phyloP scores from a whole-genome alignment of 1,140 invertebrate genomes.

The Caenorhabditis inopinata region DNA sequence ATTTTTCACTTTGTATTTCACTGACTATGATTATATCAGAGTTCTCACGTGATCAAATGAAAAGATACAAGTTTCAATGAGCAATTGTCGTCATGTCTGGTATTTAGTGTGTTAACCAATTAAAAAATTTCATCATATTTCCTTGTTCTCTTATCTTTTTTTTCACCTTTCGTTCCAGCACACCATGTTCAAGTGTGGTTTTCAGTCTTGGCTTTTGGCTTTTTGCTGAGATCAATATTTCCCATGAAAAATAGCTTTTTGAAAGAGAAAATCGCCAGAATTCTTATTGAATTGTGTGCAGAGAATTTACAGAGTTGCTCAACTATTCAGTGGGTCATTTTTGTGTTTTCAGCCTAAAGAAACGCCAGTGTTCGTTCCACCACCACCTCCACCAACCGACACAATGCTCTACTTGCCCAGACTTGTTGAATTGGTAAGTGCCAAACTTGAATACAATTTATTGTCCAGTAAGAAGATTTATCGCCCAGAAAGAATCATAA shows the following conservation, averaged over 20 bases:
- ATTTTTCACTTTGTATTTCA: no score
- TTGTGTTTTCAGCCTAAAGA: conserved; percentile 34
- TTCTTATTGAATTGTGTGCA: not conserved
- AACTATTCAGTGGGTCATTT: not conserved
- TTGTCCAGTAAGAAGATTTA: no score
- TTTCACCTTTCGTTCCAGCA: not conserved
- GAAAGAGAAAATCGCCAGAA: not conserved
- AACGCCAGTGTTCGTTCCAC: conserved; percentile 43
- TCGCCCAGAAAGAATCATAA: no score
- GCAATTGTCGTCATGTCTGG: no score
- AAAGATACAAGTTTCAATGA: no score
- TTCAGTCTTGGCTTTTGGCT: conserved; percentile 9
- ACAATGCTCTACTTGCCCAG: conserved; percentile 24
- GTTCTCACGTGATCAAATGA: no score
- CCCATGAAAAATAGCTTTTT: not conserved
- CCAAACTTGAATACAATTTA: no score
- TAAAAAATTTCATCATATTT: no score
- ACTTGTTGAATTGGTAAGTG: conserved; percentile 47
- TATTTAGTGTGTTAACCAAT: no score
- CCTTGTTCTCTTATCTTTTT: not conserved
- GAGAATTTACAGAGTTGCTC: no score
- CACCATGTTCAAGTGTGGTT: not conserved
- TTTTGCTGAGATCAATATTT: not conserved
- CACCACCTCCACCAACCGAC: conserved; percentile 42
- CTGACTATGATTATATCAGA: no score